Base-by-base conservation (phyloP, 2,888 invertebrate species). In the Phorcus lineatus region DNA sequence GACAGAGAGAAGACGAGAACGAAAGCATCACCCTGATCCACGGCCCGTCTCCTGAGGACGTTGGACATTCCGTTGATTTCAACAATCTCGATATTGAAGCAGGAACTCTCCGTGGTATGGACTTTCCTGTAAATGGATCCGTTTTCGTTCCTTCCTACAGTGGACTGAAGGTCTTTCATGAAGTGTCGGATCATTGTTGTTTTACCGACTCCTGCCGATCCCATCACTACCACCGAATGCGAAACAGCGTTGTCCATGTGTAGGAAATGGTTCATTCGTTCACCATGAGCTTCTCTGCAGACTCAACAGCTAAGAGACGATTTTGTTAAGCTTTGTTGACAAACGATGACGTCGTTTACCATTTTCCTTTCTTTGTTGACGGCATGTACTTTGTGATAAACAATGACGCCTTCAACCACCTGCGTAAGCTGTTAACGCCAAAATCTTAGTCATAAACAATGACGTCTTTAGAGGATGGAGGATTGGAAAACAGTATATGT, bases 141-240 rank as follows among this genome's bases (percentile, higher is more conserved):
- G 6, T 9, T 17, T 9, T n/a, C 24, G 47, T 22, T 24, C 2
- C 28, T 75, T 0, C 54, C 75, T 52, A 52, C 47, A 36, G 36
- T 36, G 36, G 36, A 36, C 7, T 36, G 36, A 36, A 7, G 7
- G 36, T 36, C 36, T 36, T 2, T 4, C 53, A 75, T 19, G 28
- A 75, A 75, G 52, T 75, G 75, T 24, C 28, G n/a, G 11, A 52
- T 22, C 2, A 75, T 52, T 9, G 53, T 28, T 53, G 75, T 52
- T 53, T 75, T 75, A 19, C 75, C 75, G 9, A 75, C 75, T 24
- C 53, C 75, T 24, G 53, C 19, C 13, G 75, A 53, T 2, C 75
- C 75, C 75, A 75, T 53, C 16, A 75, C 53, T 16, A 53, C 75
- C 11, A 75, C 53, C 13, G 11, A 24, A 16, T 24, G 16, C 16